Percentiles rank a stretch among this genome's conserved stretches.
phyloP scores from a whole-genome alignment of 2,113 vertebrate genomes.

The Corydoras sp. region DNA sequence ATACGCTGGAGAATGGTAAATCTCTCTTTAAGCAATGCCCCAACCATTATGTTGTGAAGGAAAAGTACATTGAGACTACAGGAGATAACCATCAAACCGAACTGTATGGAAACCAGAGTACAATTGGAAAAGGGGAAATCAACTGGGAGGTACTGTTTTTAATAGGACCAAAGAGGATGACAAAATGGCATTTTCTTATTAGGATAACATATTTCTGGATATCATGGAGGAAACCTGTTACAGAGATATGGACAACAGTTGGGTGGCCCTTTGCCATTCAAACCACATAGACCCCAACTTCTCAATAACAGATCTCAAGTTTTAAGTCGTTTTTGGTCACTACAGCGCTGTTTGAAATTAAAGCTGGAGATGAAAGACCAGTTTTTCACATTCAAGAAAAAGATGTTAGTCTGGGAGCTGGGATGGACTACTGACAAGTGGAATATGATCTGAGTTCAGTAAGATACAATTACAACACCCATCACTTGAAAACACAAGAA shows the following conservation, averaged over 20 bases:
- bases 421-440: no score
- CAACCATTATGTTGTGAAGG: constrained; percentile 12
- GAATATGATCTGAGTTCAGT: no score
- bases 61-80: constrained; percentile 11
- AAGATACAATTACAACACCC: no score
- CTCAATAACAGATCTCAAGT: constrained; percentile 32
- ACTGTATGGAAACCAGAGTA: background rate
- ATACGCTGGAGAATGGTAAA: constrained; percentile 11
- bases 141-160: background rate
- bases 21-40: constrained; percentile 21
- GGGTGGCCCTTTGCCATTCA: constrained; percentile 31
- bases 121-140: background rate
- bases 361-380: constrained; percentile 28
- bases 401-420: no score
- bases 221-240: constrained; percentile 17
- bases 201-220: constrained; percentile 16
- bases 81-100: background rate
- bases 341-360: constrained; percentile 12
- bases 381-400: constrained; percentile 36
- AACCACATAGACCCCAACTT: constrained; percentile 2
- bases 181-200: background rate
- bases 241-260: constrained; percentile 11
- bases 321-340: constrained; percentile 8
- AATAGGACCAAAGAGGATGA: constrained; percentile 1
- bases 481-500: no score